Conservation (phyloP, 2,113 vertebrate genomes). For the Mus musculus region GRCm39 chr13:38930001-38930500, state of each 20-base stretch:
- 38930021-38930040: not conserved
- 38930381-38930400: conserved; percentile 62
- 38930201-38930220: not conserved
- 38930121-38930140: too few relatives aligned
- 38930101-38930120: not conserved
- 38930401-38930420: conserved; percentile 56
- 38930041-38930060: not conserved
- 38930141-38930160: not conserved
- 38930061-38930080: not conserved
- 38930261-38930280: not conserved
- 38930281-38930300: not conserved
- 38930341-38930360: conserved; percentile 62
- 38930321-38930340: conserved; percentile 58
- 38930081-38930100: too few relatives aligned
- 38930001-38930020: too few relatives aligned
- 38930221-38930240: not conserved
- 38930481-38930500: not conserved
- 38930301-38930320: conserved; percentile 36
- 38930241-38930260: not conserved
- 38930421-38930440: conserved; percentile 50
- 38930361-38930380: conserved; percentile 62
- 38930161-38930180: not conserved
- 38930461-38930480: conserved; percentile 27
- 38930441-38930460: conserved; percentile 26
- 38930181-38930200: not conserved